Base-by-base conservation (phyloP, 2,113 vertebrate genomes). In the Panthera leo region DNA sequence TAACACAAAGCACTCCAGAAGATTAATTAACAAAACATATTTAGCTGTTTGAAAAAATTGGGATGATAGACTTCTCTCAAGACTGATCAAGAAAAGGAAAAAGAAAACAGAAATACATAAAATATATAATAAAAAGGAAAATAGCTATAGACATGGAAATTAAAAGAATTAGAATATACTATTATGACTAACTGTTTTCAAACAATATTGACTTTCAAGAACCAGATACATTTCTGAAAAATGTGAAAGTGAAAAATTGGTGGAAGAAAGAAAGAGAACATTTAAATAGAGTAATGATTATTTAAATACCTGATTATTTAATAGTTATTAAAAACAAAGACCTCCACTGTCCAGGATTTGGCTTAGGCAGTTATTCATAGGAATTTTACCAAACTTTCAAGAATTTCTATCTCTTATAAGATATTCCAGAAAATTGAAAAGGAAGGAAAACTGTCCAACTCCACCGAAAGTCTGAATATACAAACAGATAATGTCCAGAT, bases 381-480 rank as follows among this genome's bases (percentile, higher is more conserved):
- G 65, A 79, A 73, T 85, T 84, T 71, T 80, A 78, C 36, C 85
- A 96, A 85, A 80, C 7, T 73, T 94, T 73, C 36, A 94, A 85
- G 68, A 94, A 85, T 65, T 21, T 89, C 18, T 95, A 29, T 61
- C 29, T 67, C 45, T 71, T 45, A 18, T 34, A 65, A 84, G 42
- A 51, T 79, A 48, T 51, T 96, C 12, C 15, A 92, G 31, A 92
- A 94, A 88, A 70, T 27, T 79, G 36, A 48, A 83, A 91, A 89
- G 90, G n/a, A 75, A 21, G 67, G 18, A 67, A 89, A 79, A n/a
- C 36, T 84, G 61, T 31, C 71, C 25, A 63, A 79, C n/a, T 71
- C 23, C 82, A 29, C 13, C 63, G 92, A 85, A 25, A 88, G 45
- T 79, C 19, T 36, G 36, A 91, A 23, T 84, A 70, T 76, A 34